phyloP scores from a whole-genome alignment of 2,797 vertebrate genomes.

The Philypnodon macrostomus region DNA sequence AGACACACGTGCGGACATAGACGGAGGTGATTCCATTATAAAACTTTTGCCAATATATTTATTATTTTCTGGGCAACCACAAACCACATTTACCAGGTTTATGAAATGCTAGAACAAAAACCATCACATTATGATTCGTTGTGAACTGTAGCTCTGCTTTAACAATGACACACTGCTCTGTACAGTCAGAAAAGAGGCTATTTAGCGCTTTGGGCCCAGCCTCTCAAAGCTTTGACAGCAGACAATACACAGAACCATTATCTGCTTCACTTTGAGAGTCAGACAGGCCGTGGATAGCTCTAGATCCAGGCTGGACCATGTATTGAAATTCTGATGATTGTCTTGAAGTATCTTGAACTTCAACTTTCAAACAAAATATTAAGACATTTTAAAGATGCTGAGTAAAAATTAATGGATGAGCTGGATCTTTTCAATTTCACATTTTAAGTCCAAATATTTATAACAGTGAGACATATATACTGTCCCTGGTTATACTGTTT shows the following conservation, averaged over 20 bases:
- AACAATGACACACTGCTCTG: constrained; percentile 26
- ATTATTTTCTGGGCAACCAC: too few relatives aligned
- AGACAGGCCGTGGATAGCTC: constrained; percentile 23
- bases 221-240: constrained; percentile 54
- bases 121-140: too few relatives aligned
- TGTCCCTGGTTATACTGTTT: too few relatives aligned
- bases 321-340: constrained; percentile 52
- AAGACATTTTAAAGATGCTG: neutral
- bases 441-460: constrained; percentile 1
- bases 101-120: too few relatives aligned
- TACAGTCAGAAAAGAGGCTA: constrained; percentile 39
- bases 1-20: too few relatives aligned
- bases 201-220: constrained; percentile 45
- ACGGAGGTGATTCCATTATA: too few relatives aligned
- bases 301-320: constrained; percentile 31
- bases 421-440: neutral
- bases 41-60: too few relatives aligned
- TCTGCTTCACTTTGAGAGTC: constrained; percentile 39
- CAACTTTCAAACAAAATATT: constrained; percentile 17
- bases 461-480: constrained; percentile 22
- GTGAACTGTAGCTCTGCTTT: too few relatives aligned
- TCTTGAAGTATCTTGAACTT: constrained; percentile 15
- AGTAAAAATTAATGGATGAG: neutral
- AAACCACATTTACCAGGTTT: too few relatives aligned
- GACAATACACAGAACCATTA: constrained; percentile 60